phyloP scores from a whole-genome alignment of 2,113 vertebrate species.

The Myodes glareolus region DNA sequence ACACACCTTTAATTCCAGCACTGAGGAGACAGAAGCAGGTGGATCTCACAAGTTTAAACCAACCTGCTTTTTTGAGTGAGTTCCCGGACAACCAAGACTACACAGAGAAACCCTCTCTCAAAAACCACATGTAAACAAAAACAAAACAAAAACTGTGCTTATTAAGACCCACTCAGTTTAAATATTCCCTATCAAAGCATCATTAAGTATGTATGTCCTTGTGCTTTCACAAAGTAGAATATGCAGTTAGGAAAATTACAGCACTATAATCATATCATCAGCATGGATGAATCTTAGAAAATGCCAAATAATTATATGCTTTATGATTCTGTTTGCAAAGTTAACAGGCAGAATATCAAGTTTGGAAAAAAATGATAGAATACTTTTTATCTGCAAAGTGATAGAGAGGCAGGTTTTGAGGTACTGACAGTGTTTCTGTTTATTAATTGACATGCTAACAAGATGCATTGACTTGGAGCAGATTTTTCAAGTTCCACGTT shows the following conservation, averaged over 20 bases:
- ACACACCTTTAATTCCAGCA: background rate
- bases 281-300: background rate
- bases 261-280: background rate
- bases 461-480: background rate
- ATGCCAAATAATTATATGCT: background rate
- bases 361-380: background rate
- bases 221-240: background rate
- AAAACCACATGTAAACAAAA: background rate
- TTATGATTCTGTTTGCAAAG: background rate
- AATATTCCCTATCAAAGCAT: background rate
- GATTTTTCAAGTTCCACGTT: background rate
- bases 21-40: background rate
- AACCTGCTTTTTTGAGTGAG: background rate
- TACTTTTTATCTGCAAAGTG: background rate
- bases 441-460: background rate
- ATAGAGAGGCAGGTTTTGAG: background rate
- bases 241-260: background rate
- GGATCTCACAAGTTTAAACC: background rate
- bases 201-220: background rate
- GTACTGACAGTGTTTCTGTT: background rate
- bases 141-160: background rate
- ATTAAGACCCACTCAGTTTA: background rate
- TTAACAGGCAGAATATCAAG: background rate
- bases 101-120: background rate
- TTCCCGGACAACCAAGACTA: background rate